Base-by-base conservation (phyloP, 2,113 vertebrate species). In the Madoqua kirkii region DNA sequence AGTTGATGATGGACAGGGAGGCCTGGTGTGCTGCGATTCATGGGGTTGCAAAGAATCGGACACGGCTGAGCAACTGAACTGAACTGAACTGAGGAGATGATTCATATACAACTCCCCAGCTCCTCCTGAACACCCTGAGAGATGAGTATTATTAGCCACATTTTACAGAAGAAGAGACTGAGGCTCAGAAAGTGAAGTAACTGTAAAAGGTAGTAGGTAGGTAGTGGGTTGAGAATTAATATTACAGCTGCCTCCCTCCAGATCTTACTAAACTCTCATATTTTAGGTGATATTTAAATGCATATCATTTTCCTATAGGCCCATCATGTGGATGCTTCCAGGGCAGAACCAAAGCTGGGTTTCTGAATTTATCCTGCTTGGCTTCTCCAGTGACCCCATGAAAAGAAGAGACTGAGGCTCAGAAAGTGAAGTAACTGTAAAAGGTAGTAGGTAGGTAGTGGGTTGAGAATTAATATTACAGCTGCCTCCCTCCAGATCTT, bases 321-420 rank as follows among this genome's bases (percentile, higher is more conserved):
- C 5, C 9, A 40, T 4, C 78, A 91, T 91, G 95, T 55, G 88
- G 96, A 83, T 33, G 36, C 40, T 31, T 88, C 76, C 57, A 82
- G 74, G 5, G 7, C 40, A 96, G n/a, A 98, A 98, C 31, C 94
- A 96, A 62, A 98, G 48, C 2, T 97, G 89, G 89, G 95, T 98
- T 79, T 87, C 96, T 79, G 97, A 98, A 84, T 98, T 98, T 55
- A 45, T 98, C 52, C 87, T 98, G 52, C 84, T 98, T 83, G 97
- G 97, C 29, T 97, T 97, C 93, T 97, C 94, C 27, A 88, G 96
- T 45, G 94, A 98, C 27, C 59, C 81, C 21, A 84, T n/a, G n/a
- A n/a, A n/a, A n/a, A n/a, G n/a, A n/a, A n/a, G n/a, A n/a, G n/a
- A n/a, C n/a, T n/a, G n/a, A n/a, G n/a, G n/a, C n/a, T n/a, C n/a